Percentiles rank a stretch among this genome's conserved stretches.
Conservation (phyloP, 2,113 vertebrate species). For the Hydropotes inermis region DNA sequence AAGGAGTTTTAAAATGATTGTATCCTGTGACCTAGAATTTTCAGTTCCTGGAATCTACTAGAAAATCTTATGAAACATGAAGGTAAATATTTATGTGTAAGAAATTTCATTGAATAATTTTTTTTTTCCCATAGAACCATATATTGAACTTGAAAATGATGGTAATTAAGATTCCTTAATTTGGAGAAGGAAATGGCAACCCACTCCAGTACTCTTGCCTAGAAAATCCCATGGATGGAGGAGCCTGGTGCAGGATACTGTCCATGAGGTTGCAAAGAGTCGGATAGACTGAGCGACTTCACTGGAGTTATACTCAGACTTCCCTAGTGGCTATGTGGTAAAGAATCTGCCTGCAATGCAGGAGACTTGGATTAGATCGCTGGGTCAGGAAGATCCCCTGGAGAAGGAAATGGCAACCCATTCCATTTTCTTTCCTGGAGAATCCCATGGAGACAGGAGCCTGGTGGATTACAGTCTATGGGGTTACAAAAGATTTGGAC, state of each 20-base stretch:
- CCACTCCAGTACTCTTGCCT: too few species aligned
- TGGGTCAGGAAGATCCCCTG: neutral
- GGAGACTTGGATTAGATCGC: neutral
- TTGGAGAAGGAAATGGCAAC: too few species aligned
- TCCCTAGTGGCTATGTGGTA: neutral
- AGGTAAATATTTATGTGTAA: constrained; percentile 65
- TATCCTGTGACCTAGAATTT: constrained; percentile 29
- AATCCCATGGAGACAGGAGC: neutral
- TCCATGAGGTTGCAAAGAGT: too few species aligned
- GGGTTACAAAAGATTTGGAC: neutral
- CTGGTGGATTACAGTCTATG: neutral
- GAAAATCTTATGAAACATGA: constrained; percentile 53
- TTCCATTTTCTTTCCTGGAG: neutral
- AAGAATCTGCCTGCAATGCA: neutral
- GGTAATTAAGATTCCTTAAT: neutral
- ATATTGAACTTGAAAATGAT: neutral
- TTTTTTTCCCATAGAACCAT: neutral
- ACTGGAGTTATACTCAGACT: neutral
- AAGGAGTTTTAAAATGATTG: neutral
- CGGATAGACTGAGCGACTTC: too few species aligned
- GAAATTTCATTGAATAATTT: constrained; percentile 46
- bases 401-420: neutral
- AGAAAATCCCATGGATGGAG: too few species aligned
- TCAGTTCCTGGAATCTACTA: constrained; percentile 3
- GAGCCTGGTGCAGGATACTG: too few species aligned